Evolutionary conservation across 1,140 invertebrate genomes (phyloP).

Genomic region (Schlechtendalia chinensis): DNA sequence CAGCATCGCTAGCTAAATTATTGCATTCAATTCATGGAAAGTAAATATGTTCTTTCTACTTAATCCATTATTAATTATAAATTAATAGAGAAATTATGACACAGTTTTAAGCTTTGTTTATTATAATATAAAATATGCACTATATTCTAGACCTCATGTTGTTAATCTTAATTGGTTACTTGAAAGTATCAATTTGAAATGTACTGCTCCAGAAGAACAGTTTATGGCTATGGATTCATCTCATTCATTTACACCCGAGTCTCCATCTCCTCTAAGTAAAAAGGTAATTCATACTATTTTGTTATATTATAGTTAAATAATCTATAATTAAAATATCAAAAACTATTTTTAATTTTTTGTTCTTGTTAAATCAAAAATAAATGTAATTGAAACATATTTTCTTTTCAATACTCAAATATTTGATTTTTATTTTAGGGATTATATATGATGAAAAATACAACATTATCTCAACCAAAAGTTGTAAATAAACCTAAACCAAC

Average conservation of each 20-base stretch:
- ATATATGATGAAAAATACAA: conserved; percentile 42
- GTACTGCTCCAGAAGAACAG: conserved; percentile 62
- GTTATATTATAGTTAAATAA: background rate
- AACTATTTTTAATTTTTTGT: no score
- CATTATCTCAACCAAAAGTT: conserved; percentile 18
- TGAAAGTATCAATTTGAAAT: conserved; percentile 66
- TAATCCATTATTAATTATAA: background rate
- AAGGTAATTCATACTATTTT: conserved; percentile 56
- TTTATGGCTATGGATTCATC: conserved; percentile 53
- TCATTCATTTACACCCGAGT: conserved; percentile 53
- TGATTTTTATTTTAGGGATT: conserved; percentile 18
- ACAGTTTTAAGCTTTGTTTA: background rate
- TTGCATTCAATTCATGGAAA: conserved; percentile 43
- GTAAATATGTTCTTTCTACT: background rate
- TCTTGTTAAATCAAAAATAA: no score
- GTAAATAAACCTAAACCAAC: conserved; percentile 7
- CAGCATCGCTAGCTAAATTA: conserved; percentile 53
- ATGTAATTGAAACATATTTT: no score
- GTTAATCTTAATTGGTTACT: conserved; percentile 72
- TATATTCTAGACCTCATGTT: conserved; percentile 64
- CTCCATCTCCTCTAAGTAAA: conserved; percentile 66
- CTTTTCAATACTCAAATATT: no score
- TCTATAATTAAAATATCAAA: background rate
- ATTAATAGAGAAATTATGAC: background rate
- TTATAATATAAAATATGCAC: background rate